Percentiles rank a stretch among this genome's conserved stretches.
These are phyloP conservation scores for Rhabdornis inornatus DNA, from an alignment of 2,113 vertebrate genomes.

Conservation along the genomic window DNA sequence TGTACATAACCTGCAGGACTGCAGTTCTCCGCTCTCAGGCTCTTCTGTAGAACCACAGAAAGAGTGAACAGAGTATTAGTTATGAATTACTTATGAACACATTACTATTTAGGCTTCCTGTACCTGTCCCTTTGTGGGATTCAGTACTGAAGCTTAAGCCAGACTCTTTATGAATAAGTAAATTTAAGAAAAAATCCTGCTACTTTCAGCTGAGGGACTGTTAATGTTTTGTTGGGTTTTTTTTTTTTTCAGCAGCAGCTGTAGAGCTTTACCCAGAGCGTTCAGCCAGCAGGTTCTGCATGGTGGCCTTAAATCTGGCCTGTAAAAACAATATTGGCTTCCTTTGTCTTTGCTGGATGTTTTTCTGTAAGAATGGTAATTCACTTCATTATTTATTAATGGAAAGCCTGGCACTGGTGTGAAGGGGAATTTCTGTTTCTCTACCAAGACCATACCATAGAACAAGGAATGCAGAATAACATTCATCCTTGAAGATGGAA, in stretches of 20 bases:
- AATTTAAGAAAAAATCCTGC: not conserved
- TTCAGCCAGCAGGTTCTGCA: not conserved
- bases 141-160: not conserved
- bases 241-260: not conserved
- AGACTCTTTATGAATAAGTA: not conserved
- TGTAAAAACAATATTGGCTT: not conserved
- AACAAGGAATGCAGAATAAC: not conserved
- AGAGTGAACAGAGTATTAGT: not conserved
- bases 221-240: not conserved
- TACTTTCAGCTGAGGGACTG: not conserved
- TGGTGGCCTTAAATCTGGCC: not conserved
- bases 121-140: not conserved
- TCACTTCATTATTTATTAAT: not conserved
- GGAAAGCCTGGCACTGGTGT: not conserved
- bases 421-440: not conserved
- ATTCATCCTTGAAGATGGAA: not conserved
- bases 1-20: rapidly evolving
- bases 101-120: not conserved
- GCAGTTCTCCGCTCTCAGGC: not conserved
- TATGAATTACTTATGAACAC: not conserved
- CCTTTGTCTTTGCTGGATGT: not conserved
- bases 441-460: not conserved
- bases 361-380: not conserved
- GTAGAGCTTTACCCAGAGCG: not conserved
- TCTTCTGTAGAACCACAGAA: not conserved